phyloP scores from a whole-genome alignment of 1,140 invertebrate genomes.

The Pseudomyrmex concolor region DNA sequence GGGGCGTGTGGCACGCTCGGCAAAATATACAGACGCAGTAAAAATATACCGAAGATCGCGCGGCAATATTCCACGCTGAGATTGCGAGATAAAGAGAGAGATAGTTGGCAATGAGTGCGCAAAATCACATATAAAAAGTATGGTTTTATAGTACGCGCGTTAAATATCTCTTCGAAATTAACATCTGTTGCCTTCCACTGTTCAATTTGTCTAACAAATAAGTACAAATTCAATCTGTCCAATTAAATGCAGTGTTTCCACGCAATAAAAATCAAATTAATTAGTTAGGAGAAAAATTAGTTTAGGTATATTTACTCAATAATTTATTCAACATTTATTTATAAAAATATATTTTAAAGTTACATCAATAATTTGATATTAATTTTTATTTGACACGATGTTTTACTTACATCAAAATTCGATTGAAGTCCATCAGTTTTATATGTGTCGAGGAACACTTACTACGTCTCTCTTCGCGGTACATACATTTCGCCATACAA shows the following conservation, averaged over 20 bases:
- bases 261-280: too few relatives aligned
- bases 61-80: constrained; percentile 21
- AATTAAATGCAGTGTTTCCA: too few relatives aligned
- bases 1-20: constrained; percentile 4
- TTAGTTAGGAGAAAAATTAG: background rate
- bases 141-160: background rate
- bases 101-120: background rate
- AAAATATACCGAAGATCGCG: constrained; percentile 54
- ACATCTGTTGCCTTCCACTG: background rate
- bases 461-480: background rate
- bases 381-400: background rate
- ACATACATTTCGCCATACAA: background rate
- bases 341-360: background rate
- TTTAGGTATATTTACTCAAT: background rate
- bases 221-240: background rate
- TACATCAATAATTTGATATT: background rate
- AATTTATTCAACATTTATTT: constrained; percentile 1
- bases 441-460: background rate
- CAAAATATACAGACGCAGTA: constrained; percentile 52
- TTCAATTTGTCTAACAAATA: background rate
- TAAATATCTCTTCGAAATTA: background rate
- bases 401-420: background rate
- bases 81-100: background rate
- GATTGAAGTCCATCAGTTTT: background rate
- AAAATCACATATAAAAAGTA: constrained; percentile 34